These are phyloP conservation scores for Arizona elegans DNA, from an alignment of 2,113 vertebrate species.

Conservation along the genomic window DNA sequence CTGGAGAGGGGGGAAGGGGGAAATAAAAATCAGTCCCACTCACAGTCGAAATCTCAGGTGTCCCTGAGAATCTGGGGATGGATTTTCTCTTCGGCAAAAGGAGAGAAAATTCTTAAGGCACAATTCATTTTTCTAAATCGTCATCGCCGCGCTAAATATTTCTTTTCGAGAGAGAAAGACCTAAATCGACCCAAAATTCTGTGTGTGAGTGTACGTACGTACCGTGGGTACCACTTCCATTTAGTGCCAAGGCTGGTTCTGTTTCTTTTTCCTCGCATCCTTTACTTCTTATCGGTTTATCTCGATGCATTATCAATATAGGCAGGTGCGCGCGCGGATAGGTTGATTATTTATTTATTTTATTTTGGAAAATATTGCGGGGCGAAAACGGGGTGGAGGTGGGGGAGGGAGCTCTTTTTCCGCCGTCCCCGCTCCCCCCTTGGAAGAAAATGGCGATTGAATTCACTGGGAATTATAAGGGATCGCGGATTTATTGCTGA, in stretches of 20 bases:
- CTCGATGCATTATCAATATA: neutral
- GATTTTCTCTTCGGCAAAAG: neutral
- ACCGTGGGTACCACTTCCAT: neutral
- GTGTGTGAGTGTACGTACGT: no score
- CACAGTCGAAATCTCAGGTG: neutral
- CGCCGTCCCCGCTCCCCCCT: no score
- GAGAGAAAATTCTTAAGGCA: neutral
- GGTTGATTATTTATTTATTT: neutral
- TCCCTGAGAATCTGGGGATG: neutral
- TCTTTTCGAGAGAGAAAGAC: no score
- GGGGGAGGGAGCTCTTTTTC: neutral
- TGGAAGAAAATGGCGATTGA: no score
- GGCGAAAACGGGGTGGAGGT: neutral
- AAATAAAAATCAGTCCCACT: no score
- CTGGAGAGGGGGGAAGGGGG: no score
- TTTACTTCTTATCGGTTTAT: neutral
- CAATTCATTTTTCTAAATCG: neutral
- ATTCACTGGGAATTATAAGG: neutral
- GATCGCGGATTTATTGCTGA: neutral
- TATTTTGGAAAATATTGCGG: neutral
- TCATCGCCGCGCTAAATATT: neutral
- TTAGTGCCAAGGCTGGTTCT: neutral
- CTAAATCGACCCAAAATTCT: no score
- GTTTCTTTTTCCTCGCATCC: no score
- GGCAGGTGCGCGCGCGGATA: fast-evolving